A percentile compares a stretch with the other conserved stretches of the same genome.
Evolutionary conservation across 2,888 invertebrate genomes (phyloP).

Genomic region (Iselma pallidipennis): DNA sequence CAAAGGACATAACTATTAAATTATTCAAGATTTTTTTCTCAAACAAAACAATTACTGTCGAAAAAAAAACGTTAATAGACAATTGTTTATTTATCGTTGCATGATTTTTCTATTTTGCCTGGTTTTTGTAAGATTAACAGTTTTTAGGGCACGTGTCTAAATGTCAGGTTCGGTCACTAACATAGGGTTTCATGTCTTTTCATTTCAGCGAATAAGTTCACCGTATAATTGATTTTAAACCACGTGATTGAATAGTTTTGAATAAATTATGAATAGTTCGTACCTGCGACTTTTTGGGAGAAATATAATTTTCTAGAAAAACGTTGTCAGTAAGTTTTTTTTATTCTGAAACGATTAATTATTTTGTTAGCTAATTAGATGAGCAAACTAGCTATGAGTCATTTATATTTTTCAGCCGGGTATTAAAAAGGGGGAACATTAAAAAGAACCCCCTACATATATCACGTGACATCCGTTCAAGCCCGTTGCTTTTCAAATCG

Average conservation of each 20-base stretch:
- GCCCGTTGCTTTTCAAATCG: background rate
- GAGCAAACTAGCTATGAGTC: conserved; percentile 11
- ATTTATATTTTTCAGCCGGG: background rate
- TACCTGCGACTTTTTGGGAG: no score
- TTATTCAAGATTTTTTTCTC: background rate
- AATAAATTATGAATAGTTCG: background rate
- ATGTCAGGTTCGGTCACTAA: conserved; percentile 16
- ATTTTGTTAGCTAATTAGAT: conserved; percentile 10
- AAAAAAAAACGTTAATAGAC: no score
- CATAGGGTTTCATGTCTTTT: background rate
- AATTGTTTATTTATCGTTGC: no score
- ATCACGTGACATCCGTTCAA: background rate
- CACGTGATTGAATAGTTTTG: background rate
- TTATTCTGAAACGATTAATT: background rate
- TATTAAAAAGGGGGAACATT: background rate
- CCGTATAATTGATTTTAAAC: background rate
- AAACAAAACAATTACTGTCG: no score
- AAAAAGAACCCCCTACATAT: background rate
- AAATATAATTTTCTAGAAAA: no score
- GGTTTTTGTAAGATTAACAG: no score
- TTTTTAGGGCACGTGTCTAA: conserved; percentile 15
- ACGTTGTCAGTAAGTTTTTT: background rate
- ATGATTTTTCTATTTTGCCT: no score
- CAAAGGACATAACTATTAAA: background rate
- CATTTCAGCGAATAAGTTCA: background rate